A percentile compares a stretch with the other conserved stretches of the same genome.
Conservation (phyloP, 2,888 invertebrate genomes). For the Erebia aethiops region DNA sequence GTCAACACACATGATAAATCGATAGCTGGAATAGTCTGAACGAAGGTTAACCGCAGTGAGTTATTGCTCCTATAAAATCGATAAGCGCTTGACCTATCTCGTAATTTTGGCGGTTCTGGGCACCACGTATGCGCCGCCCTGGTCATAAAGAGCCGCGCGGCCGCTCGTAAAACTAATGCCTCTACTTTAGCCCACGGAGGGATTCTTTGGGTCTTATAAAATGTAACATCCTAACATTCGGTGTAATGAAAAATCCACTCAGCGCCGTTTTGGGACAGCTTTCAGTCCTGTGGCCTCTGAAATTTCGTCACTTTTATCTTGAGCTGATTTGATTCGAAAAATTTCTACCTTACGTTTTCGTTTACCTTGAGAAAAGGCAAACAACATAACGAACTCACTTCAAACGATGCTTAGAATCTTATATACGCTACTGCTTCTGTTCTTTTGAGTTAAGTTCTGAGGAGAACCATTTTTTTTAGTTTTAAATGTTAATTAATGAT, state of each 20-base stretch:
- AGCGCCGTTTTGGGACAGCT: constrained; percentile 18
- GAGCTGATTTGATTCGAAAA: no score
- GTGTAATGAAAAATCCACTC: constrained; percentile 26
- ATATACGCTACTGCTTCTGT: no score
- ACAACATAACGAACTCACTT: no score
- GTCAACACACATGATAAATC: neutral
- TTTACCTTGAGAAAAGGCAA: no score
- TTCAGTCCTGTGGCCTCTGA: neutral
- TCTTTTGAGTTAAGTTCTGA: no score
- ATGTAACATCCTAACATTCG: constrained; percentile 32
- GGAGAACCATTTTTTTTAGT: no score
- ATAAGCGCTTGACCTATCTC: constrained; percentile 31
- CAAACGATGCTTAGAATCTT: no score
- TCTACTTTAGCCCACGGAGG: constrained; percentile 36
- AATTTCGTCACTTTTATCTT: no score
- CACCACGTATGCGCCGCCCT: constrained; percentile 22
- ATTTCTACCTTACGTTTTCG: no score
- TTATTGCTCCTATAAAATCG: constrained; percentile 31
- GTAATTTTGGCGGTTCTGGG: constrained; percentile 23
- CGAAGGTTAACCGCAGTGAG: constrained; percentile 21
- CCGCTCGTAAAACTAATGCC: constrained; percentile 38
- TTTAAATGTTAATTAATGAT: no score
- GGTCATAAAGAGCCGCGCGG: constrained; percentile 31
- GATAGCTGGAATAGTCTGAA: neutral
- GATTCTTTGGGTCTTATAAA: constrained; percentile 34